Evolutionary conservation across 2,113 vertebrate genomes (phyloP).

Genomic region (Phrynosoma platyrhinos): DNA sequence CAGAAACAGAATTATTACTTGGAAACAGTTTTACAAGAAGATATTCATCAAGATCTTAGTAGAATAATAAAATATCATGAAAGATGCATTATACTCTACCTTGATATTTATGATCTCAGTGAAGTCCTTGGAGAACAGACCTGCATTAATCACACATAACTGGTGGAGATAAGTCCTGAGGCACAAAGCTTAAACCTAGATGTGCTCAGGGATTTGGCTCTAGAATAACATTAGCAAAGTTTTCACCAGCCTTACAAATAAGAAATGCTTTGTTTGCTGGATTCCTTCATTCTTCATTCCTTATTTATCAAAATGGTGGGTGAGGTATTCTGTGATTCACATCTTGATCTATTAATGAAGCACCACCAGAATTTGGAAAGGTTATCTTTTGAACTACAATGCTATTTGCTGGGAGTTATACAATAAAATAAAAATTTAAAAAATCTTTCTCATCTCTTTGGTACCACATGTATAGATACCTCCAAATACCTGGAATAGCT

Average conservation of each 20-base stretch:
- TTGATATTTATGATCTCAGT: slow-evolving; percentile 53
- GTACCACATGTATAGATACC: neutral
- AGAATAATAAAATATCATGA: slow-evolving; percentile 43
- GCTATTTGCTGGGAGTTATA: too few relatives aligned
- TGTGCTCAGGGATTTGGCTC: neutral
- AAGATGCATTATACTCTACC: slow-evolving; percentile 22
- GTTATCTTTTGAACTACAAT: too few relatives aligned
- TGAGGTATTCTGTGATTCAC: neutral
- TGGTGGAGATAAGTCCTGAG: neutral
- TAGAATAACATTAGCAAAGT: slow-evolving; percentile 34
- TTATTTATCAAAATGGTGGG: slow-evolving; percentile 18
- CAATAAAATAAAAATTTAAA: too few relatives aligned
- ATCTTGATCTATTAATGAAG: neutral
- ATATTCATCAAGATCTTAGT: neutral
- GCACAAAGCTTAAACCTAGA: slow-evolving; percentile 26
- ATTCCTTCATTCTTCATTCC: neutral
- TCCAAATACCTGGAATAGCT: neutral
- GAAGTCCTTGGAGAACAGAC: slow-evolving; percentile 10
- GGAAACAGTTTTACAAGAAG: neutral
- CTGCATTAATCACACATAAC: slow-evolving; percentile 23
- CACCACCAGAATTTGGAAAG: neutral
- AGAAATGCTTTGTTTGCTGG: slow-evolving; percentile 1
- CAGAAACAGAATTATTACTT: neutral
- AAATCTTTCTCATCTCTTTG: too few relatives aligned
- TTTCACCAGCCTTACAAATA: slow-evolving; percentile 38